phyloP scores from a whole-genome alignment of 2,888 invertebrate genomes.

The Drosophila quasianomalipes region DNA sequence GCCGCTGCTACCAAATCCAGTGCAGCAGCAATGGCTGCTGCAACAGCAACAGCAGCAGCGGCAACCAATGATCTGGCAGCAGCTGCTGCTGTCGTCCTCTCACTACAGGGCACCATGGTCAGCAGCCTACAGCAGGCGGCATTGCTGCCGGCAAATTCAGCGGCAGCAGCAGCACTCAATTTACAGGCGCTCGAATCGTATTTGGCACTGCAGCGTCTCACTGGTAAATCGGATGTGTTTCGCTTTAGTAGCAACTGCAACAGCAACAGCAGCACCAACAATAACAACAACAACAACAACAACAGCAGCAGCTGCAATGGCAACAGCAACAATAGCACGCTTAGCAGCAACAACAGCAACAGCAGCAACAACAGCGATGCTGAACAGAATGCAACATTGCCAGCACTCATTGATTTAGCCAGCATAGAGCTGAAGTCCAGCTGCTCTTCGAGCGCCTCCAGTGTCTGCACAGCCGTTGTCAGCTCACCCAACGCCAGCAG shows the following conservation, averaged over 20 bases:
- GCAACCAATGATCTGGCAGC: conserved; percentile 87
- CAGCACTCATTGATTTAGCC: conserved; percentile 63
- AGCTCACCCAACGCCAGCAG: conserved; percentile 79
- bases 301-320: conserved; percentile 37
- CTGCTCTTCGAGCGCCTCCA: conserved; percentile 69
- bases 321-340: conserved; percentile 36
- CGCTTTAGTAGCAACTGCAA: conserved; percentile 83
- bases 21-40: conserved; percentile 70
- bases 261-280: conserved; percentile 34
- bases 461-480: conserved; percentile 23
- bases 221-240: conserved; percentile 89
- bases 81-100: conserved; percentile 90
- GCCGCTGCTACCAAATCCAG: conserved; percentile 49
- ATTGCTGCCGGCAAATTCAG: conserved; percentile 92
- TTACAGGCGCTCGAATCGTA: conserved; percentile 95
- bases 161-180: conserved; percentile 93
- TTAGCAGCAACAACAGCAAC: conserved; percentile 39
- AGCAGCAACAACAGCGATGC: conserved; percentile 47
- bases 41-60: conserved; percentile 77
- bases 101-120: conserved; percentile 94
- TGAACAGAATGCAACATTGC: conserved; percentile 44
- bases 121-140: conserved; percentile 94
- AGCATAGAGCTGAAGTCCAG: conserved; percentile 67
- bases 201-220: conserved; percentile 92
- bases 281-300: conserved; percentile 20